Conservation (phyloP, 2,888 invertebrate genomes). For the Drosophila cognata region DNA sequence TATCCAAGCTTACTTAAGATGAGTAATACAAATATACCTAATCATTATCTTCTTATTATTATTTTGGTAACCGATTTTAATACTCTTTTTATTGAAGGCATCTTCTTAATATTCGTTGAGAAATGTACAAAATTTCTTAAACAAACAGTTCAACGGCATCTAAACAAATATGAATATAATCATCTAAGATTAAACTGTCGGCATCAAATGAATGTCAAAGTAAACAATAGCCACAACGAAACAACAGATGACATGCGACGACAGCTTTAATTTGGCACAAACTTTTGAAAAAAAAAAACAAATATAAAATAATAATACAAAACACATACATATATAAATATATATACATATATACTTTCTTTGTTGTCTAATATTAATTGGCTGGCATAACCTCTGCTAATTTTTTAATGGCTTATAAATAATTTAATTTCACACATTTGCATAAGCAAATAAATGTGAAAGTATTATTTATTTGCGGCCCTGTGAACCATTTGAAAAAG, state of each 20-base stretch:
- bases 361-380: constrained; percentile 47
- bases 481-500: constrained; percentile 45
- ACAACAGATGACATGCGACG: constrained; percentile 61
- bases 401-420: constrained; percentile 73
- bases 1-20: not conserved
- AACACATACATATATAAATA: not conserved
- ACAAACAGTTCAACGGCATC: constrained; percentile 25
- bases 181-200: constrained; percentile 66
- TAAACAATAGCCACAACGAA: constrained; percentile 61
- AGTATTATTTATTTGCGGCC: constrained; percentile 62
- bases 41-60: not conserved
- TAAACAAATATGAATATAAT: constrained; percentile 40
- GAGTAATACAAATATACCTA: not conserved
- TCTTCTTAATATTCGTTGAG: not conserved
- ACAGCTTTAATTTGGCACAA: constrained; percentile 58
- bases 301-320: not conserved
- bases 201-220: constrained; percentile 65
- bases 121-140: constrained; percentile 21
- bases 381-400: constrained; percentile 63
- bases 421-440: constrained; percentile 51
- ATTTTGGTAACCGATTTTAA: not conserved
- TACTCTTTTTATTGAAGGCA: not conserved
- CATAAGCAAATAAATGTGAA: constrained; percentile 40
- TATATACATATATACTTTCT: not conserved
- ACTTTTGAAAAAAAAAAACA: constrained; percentile 14